Evolutionary conservation across 2,888 invertebrate species (phyloP).

Genomic region (Drosophila atripex): DNA sequence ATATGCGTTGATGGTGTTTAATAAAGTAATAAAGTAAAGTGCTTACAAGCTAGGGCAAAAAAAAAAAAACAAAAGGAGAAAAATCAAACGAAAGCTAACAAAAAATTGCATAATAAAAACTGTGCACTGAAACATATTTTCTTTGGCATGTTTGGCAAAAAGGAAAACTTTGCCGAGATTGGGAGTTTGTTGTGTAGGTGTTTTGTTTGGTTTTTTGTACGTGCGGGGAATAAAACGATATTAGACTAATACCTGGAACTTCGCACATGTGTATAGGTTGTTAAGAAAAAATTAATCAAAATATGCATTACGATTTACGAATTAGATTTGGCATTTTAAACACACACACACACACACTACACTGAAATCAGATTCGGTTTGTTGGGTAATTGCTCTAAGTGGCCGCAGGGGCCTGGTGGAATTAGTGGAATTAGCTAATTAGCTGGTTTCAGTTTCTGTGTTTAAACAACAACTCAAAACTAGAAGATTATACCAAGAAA

Average conservation of each 20-base stretch:
- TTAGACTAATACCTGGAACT: slow-evolving; percentile 60
- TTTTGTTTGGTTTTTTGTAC: slow-evolving; percentile 52
- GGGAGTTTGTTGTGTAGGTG: slow-evolving; percentile 48
- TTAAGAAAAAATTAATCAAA: slow-evolving; percentile 56
- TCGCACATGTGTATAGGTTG: slow-evolving; percentile 82
- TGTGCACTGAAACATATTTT: slow-evolving; percentile 47
- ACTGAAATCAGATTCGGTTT: slow-evolving; percentile 56
- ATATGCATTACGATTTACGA: slow-evolving; percentile 48
- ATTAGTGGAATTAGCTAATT: slow-evolving; percentile 75
- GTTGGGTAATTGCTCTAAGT: slow-evolving; percentile 34
- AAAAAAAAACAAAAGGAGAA: slow-evolving; percentile 32
- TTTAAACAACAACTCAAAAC: slow-evolving; percentile 67
- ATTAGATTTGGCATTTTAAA: slow-evolving; percentile 50
- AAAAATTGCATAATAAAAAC: slow-evolving; percentile 49
- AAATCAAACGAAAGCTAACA: slow-evolving; percentile 29
- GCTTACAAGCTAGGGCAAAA: slow-evolving; percentile 40
- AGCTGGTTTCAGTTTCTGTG: slow-evolving; percentile 58
- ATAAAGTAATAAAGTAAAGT: slow-evolving; percentile 41
- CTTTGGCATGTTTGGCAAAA: slow-evolving; percentile 27
- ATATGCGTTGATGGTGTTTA: slow-evolving; percentile 72
- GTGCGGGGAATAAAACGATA: slow-evolving; percentile 56
- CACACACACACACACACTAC: slow-evolving; percentile 82
- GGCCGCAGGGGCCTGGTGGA: slow-evolving; percentile 47
- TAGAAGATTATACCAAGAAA: slow-evolving; percentile 69
- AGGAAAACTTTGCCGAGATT: slow-evolving; percentile 26